phyloP scores from a whole-genome alignment of 2,888 invertebrate species.

The Monopis laevigella region DNA sequence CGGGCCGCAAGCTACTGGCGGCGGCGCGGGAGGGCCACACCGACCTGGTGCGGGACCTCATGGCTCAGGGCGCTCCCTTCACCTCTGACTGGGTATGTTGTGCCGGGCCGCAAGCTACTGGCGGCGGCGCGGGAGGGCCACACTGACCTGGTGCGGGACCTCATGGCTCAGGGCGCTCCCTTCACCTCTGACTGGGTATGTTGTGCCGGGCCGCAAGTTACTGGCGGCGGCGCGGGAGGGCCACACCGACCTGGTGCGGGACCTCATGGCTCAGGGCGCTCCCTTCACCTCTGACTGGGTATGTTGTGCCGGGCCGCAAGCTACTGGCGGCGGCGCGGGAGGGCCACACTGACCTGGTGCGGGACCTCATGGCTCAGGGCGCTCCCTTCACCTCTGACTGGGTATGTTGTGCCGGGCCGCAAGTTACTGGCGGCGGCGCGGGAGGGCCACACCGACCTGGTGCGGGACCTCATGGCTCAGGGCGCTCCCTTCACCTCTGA shows the following conservation, averaged over 20 bases:
- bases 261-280: constrained; percentile 85
- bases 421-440: constrained; percentile 92
- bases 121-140: constrained; percentile 90
- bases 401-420: constrained; percentile 76
- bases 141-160: constrained; percentile 78
- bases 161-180: constrained; percentile 88
- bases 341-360: constrained; percentile 80
- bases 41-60: constrained; percentile 76
- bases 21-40: constrained; percentile 84
- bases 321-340: constrained; percentile 89
- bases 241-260: constrained; percentile 77
- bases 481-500: constrained; percentile 94
- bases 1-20: constrained; percentile 85
- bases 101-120: constrained; percentile 83
- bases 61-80: constrained; percentile 90
- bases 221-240: constrained; percentile 83
- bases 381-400: constrained; percentile 41
- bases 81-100: constrained; percentile 89
- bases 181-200: constrained; percentile 92
- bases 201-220: constrained; percentile 85
- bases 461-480: constrained; percentile 77
- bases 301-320: constrained; percentile 81
- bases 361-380: constrained; percentile 68
- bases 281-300: constrained; percentile 77
- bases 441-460: constrained; percentile 71